Evolutionary conservation across 2,113 vertebrate species (phyloP).

Genomic region (Aegithalos caudatus): DNA sequence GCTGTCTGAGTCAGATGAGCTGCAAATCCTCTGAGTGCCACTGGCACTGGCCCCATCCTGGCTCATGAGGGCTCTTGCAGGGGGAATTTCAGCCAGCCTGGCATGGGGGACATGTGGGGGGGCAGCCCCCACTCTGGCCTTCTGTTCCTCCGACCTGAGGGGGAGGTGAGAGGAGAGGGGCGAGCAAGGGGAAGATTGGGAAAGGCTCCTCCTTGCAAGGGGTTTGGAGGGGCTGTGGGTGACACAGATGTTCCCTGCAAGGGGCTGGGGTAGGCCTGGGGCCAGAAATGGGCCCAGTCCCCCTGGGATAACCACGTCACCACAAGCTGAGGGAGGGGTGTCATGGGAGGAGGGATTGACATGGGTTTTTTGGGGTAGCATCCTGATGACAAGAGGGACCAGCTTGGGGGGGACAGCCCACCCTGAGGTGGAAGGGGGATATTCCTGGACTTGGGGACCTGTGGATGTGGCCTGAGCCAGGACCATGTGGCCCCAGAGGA

Average conservation of each 20-base stretch:
- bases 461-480: neutral
- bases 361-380: neutral
- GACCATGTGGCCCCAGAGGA: neutral
- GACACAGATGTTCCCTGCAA: neutral
- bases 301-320: neutral
- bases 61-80: neutral
- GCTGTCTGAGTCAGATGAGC: slow-evolving; percentile 16
- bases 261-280: neutral
- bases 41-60: neutral
- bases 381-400: rapidly evolving
- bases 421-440: neutral
- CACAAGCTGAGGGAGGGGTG: neutral
- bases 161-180: neutral
- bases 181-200: neutral
- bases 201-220: neutral
- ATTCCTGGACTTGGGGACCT: neutral
- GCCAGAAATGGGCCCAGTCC: rapidly evolving
- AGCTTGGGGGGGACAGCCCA: neutral
- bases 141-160: neutral
- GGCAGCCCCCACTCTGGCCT: neutral
- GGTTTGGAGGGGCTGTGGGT: neutral
- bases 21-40: slow-evolving; percentile 47
- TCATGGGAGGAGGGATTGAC: neutral
- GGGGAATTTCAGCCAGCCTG: neutral
- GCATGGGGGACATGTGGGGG: rapidly evolving